Base-by-base conservation (phyloP, 2,888 invertebrate genomes). In the Lithophane leautieri region DNA sequence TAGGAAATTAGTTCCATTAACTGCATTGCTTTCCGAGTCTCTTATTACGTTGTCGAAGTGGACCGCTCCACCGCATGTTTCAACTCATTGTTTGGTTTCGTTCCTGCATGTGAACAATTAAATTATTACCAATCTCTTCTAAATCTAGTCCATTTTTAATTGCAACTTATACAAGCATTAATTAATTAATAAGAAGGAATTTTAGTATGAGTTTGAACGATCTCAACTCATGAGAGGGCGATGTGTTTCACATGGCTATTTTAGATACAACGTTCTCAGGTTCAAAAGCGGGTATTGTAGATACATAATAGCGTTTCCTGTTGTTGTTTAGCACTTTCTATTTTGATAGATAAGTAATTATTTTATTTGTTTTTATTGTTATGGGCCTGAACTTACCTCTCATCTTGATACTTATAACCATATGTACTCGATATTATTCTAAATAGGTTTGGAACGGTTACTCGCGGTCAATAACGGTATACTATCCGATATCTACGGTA, bases 211-310 rank as follows among this genome's bases (percentile, higher is more conserved):
- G 87, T 86, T 47, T 87, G 83, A 89, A 88, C 88, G 86, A 89
- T 88, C 84, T 83, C 76, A 76, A 85, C 87, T 87, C 83, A 76
- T 83, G 83, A 82, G 88, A 82, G 89, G 89, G 88, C 88, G 87
- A 88, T 85, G 89, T 89, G 87, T 89, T 91, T 93, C 91, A 82
- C 91, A 92, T 87, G 88, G 88, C 90, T 87, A 91, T 89, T 91
- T 89, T 89, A 90, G 89, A 88, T 79, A 83, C 90, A 71, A 79
- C 78, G 85, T 90, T 93, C 93, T 87, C 93, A 92, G 88, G 89
- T 89, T 88, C 83, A 82, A 82, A 71, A 79, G 82, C 70, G 79
- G 65, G 81, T 86, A 89, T 90, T 90, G 90, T 87, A 89, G 90
- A 88, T 84, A 85, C 86, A 82, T 83, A 79, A 81, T 81, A 85